These are phyloP conservation scores for Ascidia mentula DNA, from an alignment of 23 tunicate genomes.

Conservation along the genomic window DNA sequence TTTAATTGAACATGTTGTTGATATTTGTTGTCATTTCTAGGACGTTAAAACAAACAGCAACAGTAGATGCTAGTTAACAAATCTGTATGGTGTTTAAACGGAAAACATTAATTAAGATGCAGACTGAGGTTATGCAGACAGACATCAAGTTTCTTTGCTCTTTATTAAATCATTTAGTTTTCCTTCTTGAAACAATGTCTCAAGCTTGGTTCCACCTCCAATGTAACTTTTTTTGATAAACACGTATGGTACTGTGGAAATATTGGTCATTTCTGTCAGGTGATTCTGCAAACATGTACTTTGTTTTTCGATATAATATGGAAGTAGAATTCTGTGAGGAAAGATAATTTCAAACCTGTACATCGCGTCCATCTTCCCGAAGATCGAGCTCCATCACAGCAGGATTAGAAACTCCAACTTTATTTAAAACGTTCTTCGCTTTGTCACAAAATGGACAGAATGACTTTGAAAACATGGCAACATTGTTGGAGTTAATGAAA, in stretches of 20 bases:
- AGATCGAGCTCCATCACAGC: constrained; percentile 53
- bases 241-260: constrained; percentile 70
- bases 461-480: constrained; percentile 85
- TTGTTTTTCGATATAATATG: no score
- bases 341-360: constrained; percentile 18
- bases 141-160: neutral
- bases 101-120: no score
- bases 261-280: constrained; percentile 41
- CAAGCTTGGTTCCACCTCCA: constrained; percentile 69
- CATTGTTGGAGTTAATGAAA: constrained; percentile 29
- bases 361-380: constrained; percentile 38
- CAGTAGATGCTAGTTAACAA: no score
- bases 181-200: constrained; percentile 37
- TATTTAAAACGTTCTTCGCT: constrained; percentile 59
- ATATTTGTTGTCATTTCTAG: no score
- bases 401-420: constrained; percentile 47
- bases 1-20: no score
- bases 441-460: constrained; percentile 74
- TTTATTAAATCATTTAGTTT: constrained; percentile 29
- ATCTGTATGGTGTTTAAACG: no score
- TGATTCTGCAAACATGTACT: constrained; percentile 39
- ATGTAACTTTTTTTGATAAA: constrained; percentile 59
- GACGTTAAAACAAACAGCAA: no score
- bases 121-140: neutral
- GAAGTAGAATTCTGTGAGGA: no score